phyloP scores from a whole-genome alignment of 2,888 invertebrate genomes.

The Aspidiotus rigidus region DNA sequence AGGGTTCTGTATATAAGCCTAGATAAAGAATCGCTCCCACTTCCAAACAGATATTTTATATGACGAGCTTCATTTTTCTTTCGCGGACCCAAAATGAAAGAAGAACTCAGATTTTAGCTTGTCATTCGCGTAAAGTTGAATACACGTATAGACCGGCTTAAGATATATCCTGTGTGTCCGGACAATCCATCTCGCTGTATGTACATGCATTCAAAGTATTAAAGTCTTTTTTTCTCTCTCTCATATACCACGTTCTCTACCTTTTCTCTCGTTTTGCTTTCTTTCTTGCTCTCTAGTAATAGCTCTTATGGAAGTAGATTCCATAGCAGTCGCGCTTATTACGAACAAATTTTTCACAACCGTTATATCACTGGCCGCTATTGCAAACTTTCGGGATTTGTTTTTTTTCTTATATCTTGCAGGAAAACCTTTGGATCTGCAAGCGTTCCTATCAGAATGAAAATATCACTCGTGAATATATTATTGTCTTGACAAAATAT shows the following conservation, averaged over 20 bases:
- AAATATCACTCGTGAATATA: too few relatives aligned
- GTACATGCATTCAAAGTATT: background rate
- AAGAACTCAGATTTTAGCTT: constrained; percentile 15
- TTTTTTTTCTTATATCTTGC: too few relatives aligned
- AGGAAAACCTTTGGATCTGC: too few relatives aligned
- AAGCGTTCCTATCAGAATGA: too few relatives aligned
- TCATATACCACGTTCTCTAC: background rate
- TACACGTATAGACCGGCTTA: constrained; percentile 3
- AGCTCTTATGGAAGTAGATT: background rate
- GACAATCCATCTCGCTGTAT: constrained; percentile 10
- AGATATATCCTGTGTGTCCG: constrained; percentile 7
- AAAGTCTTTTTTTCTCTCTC: background rate
- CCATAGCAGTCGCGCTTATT: background rate
- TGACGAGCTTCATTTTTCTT: constrained; percentile 18
- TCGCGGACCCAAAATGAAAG: constrained; percentile 7
- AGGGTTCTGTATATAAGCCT: constrained; percentile 16
- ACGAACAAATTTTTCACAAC: constrained; percentile 2
- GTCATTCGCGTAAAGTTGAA: constrained; percentile 17
- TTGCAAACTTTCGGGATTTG: too few relatives aligned
- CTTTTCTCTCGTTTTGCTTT: background rate
- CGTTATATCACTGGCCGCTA: too few relatives aligned
- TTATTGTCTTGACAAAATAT: too few relatives aligned
- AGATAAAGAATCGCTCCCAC: constrained; percentile 14
- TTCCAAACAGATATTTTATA: constrained; percentile 14
- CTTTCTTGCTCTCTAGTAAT: background rate